Base-by-base conservation (phyloP, 2,888 invertebrate genomes). In the Caenorhabditis auriculariae region DNA sequence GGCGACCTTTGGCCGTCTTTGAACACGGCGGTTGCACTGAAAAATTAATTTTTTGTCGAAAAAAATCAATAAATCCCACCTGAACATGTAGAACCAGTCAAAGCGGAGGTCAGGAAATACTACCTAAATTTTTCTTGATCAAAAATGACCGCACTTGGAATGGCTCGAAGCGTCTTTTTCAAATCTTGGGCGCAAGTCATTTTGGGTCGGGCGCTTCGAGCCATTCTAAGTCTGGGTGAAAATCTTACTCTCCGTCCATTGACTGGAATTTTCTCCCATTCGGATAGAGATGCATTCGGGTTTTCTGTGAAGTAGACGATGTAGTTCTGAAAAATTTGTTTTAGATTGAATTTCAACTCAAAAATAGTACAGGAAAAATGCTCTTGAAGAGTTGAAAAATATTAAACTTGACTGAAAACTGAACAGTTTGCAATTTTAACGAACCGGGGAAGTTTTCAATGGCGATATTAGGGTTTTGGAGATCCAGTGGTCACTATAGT, bases 281-380 rank as follows among this genome's bases (percentile, higher is more conserved):
- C 80, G 0, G 67, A 58, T 7, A 79, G 64, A 3, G 71, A 60
- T 1, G 78, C 74, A 37, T 69, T 71, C 4, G 77, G 74, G 59
- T 77, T 80, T 50, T 80, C 80, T 15, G 80, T 80, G 57, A 74
- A 79, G 39, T 80, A 80, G 12, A 80, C 80, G 49, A 78, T 71
- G 54, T 80, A 80, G 53, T 75, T 69, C 68, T 76, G 55, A 51
- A 66, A 55, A 27, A 5, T 23, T 9, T 6, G 23, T n/a, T 19
- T 54, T 26, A 19, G 7, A 7, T 6, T 43, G 9, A 12, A 32
- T n/a, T 12, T 27, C 12, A 3, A 28, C 15, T 32, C 35, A n/a
- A 32, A 9, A 32, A n/a, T n/a, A n/a, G n/a, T n/a, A n/a, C n/a
- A n/a, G n/a, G n/a, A n/a, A n/a, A n/a, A n/a, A n/a, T n/a, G n/a